A percentile compares a stretch with the other conserved stretches of the same genome.
phyloP scores from a whole-genome alignment of 1,140 invertebrate genomes.

The Harlomillsia oculata region DNA sequence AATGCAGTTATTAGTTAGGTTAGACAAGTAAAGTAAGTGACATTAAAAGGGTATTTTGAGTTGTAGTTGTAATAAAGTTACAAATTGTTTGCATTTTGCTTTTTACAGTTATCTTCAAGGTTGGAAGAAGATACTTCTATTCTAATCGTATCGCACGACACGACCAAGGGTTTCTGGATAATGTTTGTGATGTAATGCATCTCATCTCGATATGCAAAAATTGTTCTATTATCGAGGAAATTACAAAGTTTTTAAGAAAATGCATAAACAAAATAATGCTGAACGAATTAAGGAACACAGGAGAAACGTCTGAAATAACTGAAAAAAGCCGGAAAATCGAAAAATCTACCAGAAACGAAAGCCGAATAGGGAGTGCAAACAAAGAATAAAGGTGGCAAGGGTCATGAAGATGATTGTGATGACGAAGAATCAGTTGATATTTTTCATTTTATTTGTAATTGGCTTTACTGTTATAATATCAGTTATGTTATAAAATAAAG shows the following conservation, averaged over 20 bases:
- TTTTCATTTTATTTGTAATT: no score
- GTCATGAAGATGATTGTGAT: slow-evolving; percentile 69
- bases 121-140: slow-evolving; percentile 94
- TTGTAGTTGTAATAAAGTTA: neutral
- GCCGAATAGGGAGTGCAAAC: slow-evolving; percentile 52
- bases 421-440: slow-evolving; percentile 42
- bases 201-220: slow-evolving; percentile 84
- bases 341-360: slow-evolving; percentile 70
- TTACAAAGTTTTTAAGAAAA: slow-evolving; percentile 98
- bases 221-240: slow-evolving; percentile 96
- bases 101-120: slow-evolving; percentile 72
- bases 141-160: slow-evolving; percentile 98
- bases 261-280: slow-evolving; percentile 89
- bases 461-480: no score
- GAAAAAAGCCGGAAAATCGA: slow-evolving; percentile 88
- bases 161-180: slow-evolving; percentile 97
- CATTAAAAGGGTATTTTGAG: neutral
- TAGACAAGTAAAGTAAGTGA: no score
- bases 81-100: slow-evolving; percentile 31
- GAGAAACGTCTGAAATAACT: slow-evolving; percentile 88
- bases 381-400: slow-evolving; percentile 69
- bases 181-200: slow-evolving; percentile 98
- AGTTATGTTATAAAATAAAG: no score
- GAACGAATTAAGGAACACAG: slow-evolving; percentile 93
- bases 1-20: no score